These are phyloP conservation scores for Suillia variegata DNA, from an alignment of 2,888 invertebrate species.

Conservation along the genomic window DNA sequence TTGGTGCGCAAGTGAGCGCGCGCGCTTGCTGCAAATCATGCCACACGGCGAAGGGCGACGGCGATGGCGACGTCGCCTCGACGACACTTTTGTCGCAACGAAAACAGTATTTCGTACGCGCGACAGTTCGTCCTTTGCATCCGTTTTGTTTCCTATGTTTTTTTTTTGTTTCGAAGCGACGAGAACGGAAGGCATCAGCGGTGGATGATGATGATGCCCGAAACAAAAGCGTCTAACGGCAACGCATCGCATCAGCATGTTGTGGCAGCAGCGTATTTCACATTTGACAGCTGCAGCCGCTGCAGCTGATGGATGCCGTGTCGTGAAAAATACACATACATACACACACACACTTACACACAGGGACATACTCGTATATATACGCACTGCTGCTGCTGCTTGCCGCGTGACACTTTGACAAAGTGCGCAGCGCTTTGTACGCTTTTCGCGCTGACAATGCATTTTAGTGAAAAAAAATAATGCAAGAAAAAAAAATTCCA, in stretches of 20 bases:
- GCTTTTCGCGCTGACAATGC: constrained; percentile 14
- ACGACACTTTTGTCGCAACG: neutral
- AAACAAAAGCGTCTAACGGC: constrained; percentile 22
- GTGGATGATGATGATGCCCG: too few relatives aligned
- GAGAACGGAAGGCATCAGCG: too few relatives aligned
- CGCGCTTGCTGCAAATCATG: constrained; percentile 1
- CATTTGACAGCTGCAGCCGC: constrained; percentile 14
- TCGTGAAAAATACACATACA: too few relatives aligned
- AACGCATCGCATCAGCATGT: constrained; percentile 30
- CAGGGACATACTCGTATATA: too few relatives aligned
- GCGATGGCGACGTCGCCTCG: too few relatives aligned
- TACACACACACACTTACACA: too few relatives aligned
- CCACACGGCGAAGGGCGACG: too few relatives aligned
- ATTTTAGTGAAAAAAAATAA: constrained; percentile 9
- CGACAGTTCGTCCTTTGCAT: neutral
- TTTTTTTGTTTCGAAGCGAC: too few relatives aligned
- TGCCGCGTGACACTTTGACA: constrained; percentile 26
- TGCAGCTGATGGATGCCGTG: constrained; percentile 14
- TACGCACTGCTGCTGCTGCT: too few relatives aligned
- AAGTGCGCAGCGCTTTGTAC: too few relatives aligned
- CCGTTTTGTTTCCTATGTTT: too few relatives aligned
- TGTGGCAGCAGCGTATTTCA: constrained; percentile 20
- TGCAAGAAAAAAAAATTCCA: neutral
- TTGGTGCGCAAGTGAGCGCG: neutral
- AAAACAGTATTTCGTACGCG: neutral